Percentiles rank a stretch among this genome's conserved stretches.
phyloP scores from a whole-genome alignment of 2,113 vertebrate species.

The Lycaon pictus region DNA sequence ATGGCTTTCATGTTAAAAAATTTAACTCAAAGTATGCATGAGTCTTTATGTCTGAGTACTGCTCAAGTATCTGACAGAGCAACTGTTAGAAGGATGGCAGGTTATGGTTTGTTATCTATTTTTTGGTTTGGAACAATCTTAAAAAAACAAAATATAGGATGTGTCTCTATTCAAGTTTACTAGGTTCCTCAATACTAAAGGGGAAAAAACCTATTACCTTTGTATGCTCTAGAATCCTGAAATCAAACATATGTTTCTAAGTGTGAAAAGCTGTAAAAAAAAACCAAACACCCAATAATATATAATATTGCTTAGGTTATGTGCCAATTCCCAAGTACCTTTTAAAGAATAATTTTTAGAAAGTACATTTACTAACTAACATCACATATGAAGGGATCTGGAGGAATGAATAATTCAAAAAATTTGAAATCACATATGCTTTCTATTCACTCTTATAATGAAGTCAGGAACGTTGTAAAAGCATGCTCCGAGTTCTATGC shows the following conservation, averaged over 20 bases:
- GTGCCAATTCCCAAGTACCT: background rate
- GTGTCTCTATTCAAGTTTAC: background rate
- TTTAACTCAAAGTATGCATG: background rate
- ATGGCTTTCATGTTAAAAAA: conserved; percentile 1
- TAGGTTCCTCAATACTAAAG: background rate
- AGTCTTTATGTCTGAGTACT: background rate
- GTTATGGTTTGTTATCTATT: background rate
- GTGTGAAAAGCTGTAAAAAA: background rate
- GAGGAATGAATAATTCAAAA: conserved; percentile 32
- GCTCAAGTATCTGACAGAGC: background rate
- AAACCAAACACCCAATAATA: background rate
- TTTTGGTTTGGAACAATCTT: conserved; percentile 17
- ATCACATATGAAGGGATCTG: background rate
- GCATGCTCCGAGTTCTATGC: background rate
- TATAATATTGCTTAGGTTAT: conserved; percentile 2
- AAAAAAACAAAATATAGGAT: background rate
- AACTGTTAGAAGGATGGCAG: background rate
- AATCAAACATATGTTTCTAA: background rate
- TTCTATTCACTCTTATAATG: background rate
- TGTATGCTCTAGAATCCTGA: background rate
- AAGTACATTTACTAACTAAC: conserved; percentile 14
- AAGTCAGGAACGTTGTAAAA: background rate
- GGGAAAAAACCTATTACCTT: background rate
- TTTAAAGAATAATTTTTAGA: background rate
- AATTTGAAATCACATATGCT: background rate